Evolutionary conservation across 2,797 vertebrate genomes (phyloP).

Genomic region (Girardinus metallicus): DNA sequence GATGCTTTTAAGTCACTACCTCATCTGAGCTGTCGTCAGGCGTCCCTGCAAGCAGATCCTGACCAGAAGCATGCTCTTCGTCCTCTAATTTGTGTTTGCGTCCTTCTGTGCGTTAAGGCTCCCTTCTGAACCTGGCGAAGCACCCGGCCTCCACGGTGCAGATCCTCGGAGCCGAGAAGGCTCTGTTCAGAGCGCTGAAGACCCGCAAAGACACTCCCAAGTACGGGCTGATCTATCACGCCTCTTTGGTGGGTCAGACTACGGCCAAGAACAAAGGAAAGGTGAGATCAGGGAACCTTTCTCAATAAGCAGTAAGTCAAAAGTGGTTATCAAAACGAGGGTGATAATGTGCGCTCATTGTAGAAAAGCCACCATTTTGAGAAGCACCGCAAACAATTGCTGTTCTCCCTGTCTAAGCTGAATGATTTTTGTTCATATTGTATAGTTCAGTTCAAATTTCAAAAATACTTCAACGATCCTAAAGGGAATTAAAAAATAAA

Average conservation of each 20-base stretch:
- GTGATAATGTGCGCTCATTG: too few species aligned
- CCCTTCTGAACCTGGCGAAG: conserved; percentile 96
- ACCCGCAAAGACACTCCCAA: conserved; percentile 95
- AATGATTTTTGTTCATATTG: too few species aligned
- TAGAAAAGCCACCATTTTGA: too few species aligned
- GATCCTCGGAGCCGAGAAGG: conserved; percentile 97
- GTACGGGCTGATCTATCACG: conserved; percentile 98
- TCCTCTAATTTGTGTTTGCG: not conserved
- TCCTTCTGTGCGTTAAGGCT: conserved; percentile 81
- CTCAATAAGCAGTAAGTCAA: too few species aligned
- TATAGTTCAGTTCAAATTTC: too few species aligned
- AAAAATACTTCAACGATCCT: too few species aligned
- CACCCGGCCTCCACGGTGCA: conserved; percentile 98
- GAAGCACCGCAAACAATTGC: too few species aligned
- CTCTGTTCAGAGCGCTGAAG: conserved; percentile 95
- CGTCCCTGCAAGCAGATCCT: accelerated
- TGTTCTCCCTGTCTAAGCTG: too few species aligned
- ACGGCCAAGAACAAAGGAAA: conserved; percentile 97
- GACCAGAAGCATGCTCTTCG: accelerated
- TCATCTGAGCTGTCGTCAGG: conserved; percentile 87
- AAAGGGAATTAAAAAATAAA: too few species aligned
- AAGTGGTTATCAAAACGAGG: too few species aligned
- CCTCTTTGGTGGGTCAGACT: conserved; percentile 96
- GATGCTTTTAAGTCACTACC: conserved; percentile 91
- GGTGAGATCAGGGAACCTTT: conserved; percentile 70